Conservation (phyloP, 2,113 vertebrate species). For the Cinclus cinclus region DNA sequence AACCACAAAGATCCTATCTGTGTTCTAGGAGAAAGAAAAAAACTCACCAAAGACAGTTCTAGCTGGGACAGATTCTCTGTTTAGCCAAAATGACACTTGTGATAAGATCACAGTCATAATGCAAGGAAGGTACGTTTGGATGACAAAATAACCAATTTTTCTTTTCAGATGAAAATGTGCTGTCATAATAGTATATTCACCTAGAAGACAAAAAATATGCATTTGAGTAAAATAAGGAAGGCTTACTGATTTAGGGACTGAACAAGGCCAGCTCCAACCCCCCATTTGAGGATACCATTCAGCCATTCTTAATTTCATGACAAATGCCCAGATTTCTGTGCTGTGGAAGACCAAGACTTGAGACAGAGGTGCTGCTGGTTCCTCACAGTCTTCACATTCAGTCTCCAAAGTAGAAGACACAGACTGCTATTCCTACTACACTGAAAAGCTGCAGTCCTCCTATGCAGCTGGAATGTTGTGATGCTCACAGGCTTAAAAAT, state of each 20-base stretch:
- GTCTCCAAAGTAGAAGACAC: neutral
- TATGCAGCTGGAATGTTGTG: neutral
- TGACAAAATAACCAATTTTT: slow-evolving; percentile 97
- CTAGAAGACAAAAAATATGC: slow-evolving; percentile 61
- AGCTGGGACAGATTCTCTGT: slow-evolving; percentile 95
- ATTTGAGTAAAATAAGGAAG: neutral
- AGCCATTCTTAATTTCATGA: neutral
- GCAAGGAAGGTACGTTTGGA: slow-evolving; percentile 98
- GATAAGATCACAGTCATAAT: slow-evolving; percentile 98
- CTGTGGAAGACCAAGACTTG: neutral
- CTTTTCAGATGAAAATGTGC: slow-evolving; percentile 97
- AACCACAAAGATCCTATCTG: neutral
- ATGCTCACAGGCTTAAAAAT: neutral
- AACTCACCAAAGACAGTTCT: slow-evolving; percentile 95
- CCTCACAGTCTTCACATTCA: neutral
- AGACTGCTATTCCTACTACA: neutral
- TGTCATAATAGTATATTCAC: slow-evolving; percentile 96
- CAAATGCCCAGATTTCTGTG: neutral
- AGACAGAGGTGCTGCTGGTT: neutral
- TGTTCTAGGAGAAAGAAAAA: neutral
- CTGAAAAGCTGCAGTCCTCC: neutral
- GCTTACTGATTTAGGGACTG: neutral
- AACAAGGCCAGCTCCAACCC: neutral
- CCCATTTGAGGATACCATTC: neutral
- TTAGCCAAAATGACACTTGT: slow-evolving; percentile 97